Evolutionary conservation across 2,888 invertebrate species (phyloP), one percentile per base, ranked within the genome.

Genomic region (Mythimna ferrago): DNA sequence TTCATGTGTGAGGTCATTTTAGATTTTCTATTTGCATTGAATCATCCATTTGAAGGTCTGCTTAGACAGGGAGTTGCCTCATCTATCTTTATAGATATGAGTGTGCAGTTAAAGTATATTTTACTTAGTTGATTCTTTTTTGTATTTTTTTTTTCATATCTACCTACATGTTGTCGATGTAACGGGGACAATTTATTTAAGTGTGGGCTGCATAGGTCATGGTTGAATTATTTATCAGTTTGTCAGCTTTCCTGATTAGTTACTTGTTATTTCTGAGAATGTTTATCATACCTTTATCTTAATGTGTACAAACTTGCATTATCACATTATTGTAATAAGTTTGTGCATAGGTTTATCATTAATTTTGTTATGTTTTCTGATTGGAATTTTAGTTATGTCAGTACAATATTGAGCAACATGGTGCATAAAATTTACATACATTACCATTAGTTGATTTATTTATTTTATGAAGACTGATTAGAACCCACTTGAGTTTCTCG

Each of bases 1-100:
- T 69, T 72, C 71, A 68, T 78, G 80, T 84, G 81, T 88, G 85
- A 89, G 87, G 87, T 89, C 88, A 89, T 85, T 64, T 80, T 85
- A 85, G 79, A 87, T 87, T 88, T 91, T 90, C 86, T 90, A 89
- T 90, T 90, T 90, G 88, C 79, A 83, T 88, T 92, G 91, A 91
- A 88, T 92, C 92, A 92, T 89, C 86, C 68, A 44, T 82, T 73
- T 88, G 89, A 92, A 92, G 91, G 91, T 89, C 88, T 89, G 82
- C 60, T 60, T 72, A 74, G 67, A 77, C 76, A 82, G 66, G 80
- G 78, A 56, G 66, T 89, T 88, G 88, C 86, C 84, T 87, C 88
- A 88, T 85, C 77, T 73, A 76, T 73, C 51, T 71, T 26, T 75
- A 73, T 60, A 82, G 83, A 76, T 74, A 71, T 66, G 69, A 67